Evolutionary conservation across 2,797 vertebrate genomes (phyloP), one percentile per base, ranked within the genome.

Genomic region (Acanthis flammea): DNA sequence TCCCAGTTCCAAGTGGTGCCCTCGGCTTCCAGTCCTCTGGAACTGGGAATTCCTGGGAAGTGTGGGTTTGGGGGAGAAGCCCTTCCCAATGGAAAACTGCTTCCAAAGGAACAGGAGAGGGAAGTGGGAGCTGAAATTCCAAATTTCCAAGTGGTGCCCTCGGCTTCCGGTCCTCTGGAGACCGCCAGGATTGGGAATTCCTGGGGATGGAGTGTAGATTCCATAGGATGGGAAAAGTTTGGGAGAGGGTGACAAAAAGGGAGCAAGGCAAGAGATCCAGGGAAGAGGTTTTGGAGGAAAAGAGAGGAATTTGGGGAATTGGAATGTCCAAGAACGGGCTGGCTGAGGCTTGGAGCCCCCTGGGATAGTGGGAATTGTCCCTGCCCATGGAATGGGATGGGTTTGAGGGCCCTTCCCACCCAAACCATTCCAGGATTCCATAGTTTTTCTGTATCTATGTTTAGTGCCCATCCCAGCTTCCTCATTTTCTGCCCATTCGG

Each of bases 1-100:
- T 33, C 35, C 39, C 42, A 48, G 10, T 42, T 48, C 48, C 11
- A 6, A 25, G 27, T 1, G 0, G 3, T 70, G 62, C 11, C 5
- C 2, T 7, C 0, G 0, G 28, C 31, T 33, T 60, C 42, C 33
- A 6, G 0, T 3, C 5, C 47, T 8, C 14, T 19, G 51, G 16
- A 19, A 50, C 3, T 0, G 0, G 55, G 21, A 61, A 41, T n/a
- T 17, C n/a, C 31, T 23, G 53, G 47, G 41, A 48, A 48, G 13
- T 28, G n/a, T 61, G 58, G 39, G 8, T 62, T 8, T 42, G 60
- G 21, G 28, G 39, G 19, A 62, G 17, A 58, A 19, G 12, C 8
- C 19, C 17, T 58, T 58, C 57, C 57, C 55, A 18, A 12, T 35
- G 33, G 55, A 4, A 67, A 37, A 30, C 2, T 10, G 0, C 4